Evolutionary conservation across 2,113 vertebrate species (phyloP).

Genomic region (Elgaria multicarinata): DNA sequence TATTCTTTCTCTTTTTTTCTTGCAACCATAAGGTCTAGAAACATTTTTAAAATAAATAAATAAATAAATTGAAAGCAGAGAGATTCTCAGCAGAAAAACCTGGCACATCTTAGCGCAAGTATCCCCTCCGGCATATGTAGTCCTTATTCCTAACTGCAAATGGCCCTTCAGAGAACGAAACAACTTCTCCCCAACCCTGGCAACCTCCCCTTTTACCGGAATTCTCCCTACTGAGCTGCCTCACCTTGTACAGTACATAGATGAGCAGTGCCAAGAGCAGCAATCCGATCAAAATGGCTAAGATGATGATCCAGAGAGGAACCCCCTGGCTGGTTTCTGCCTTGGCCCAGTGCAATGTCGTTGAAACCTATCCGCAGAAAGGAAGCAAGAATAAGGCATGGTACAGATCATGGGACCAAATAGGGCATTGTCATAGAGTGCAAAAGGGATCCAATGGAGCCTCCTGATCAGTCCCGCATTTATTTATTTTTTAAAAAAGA

Average conservation of each 20-base stretch:
- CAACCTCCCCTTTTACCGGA: neutral
- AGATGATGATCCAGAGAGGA: conserved; percentile 91
- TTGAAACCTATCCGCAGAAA: conserved; percentile 79
- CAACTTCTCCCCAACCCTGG: neutral
- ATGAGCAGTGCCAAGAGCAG: conserved; percentile 90
- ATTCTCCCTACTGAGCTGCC: conserved; percentile 7
- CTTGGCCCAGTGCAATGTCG: conserved; percentile 87
- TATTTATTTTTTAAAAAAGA: neutral
- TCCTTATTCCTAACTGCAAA: neutral
- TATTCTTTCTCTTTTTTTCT: neutral
- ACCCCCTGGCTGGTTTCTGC: conserved; percentile 83
- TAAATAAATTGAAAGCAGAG: neutral
- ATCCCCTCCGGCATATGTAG: neutral
- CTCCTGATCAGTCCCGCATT: neutral
- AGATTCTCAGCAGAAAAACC: neutral
- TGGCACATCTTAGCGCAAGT: neutral
- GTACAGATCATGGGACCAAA: neutral
- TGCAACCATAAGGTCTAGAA: neutral
- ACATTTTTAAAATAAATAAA: no score
- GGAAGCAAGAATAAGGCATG: neutral
- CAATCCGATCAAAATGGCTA: conserved; percentile 90
- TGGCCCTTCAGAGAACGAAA: neutral
- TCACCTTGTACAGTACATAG: conserved; percentile 91
- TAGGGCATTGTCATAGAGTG: neutral
- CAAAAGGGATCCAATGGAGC: neutral